Percentiles rank a stretch among this genome's conserved stretches.
phyloP scores from a whole-genome alignment of 1,140 invertebrate genomes.

The Aphelenchoides avenae region DNA sequence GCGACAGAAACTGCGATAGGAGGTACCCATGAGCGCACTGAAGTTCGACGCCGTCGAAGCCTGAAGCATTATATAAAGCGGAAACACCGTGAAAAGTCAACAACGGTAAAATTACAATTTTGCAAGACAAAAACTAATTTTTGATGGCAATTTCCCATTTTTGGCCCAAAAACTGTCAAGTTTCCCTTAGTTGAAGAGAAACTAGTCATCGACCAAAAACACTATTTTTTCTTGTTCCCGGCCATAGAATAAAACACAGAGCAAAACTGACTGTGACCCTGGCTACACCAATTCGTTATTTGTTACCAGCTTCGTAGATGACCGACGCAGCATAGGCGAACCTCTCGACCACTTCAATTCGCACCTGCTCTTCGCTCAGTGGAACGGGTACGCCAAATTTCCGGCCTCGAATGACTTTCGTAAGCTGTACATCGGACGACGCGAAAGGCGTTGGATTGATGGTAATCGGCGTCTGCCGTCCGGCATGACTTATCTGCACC shows the following conservation, averaged over 20 bases:
- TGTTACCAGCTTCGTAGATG: slow-evolving; percentile 29
- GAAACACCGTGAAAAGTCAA: too few species aligned
- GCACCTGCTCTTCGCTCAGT: slow-evolving; percentile 9
- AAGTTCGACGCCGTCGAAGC: slow-evolving; percentile 46
- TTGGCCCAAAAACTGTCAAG: too few species aligned
- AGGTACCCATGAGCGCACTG: slow-evolving; percentile 56
- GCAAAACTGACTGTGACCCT: slow-evolving; percentile 45
- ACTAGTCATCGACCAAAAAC: slow-evolving; percentile 5
- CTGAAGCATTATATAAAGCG: too few species aligned
- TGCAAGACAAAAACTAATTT: too few species aligned
- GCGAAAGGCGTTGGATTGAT: slow-evolving; percentile 40
- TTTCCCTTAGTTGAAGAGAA: slow-evolving; percentile 14
- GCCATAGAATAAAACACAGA: slow-evolving; percentile 25
- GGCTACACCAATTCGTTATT: slow-evolving; percentile 43
- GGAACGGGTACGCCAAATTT: slow-evolving; percentile 34
- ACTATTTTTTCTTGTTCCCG: slow-evolving; percentile 4
- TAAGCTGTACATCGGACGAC: slow-evolving; percentile 32
- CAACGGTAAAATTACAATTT: too few species aligned
- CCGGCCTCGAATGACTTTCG: background rate
- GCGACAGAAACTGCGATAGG: too few species aligned
- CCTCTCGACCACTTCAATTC: slow-evolving; percentile 27
- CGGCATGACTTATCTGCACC: slow-evolving; percentile 31
- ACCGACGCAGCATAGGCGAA: slow-evolving; percentile 36
- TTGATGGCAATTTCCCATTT: too few species aligned
- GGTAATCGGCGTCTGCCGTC: slow-evolving; percentile 33